Evolutionary conservation across 2,888 invertebrate genomes (phyloP), one percentile per base, ranked within the genome.

Genomic region (Idaea dimidiata): DNA sequence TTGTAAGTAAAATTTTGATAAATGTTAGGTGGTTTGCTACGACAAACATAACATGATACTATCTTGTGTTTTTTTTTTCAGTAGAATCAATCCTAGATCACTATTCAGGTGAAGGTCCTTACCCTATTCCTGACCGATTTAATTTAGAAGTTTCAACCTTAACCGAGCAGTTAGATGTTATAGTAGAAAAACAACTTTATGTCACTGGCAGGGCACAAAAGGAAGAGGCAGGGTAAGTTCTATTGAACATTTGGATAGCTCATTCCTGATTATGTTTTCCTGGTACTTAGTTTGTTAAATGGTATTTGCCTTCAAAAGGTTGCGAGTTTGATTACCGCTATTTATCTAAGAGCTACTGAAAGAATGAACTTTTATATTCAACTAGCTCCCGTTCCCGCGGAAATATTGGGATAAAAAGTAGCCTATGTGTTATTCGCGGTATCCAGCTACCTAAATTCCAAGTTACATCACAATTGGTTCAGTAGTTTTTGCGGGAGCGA

Each of bases 51-150:
- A 6, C 14, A 16, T 17, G 7, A 3, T 24, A 3, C 5, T 24
- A 17, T 16, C 16, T 57, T 54, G 10, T 56, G 59, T 17, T 57
- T 59, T 61, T 18, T 54, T 16, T 54, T 77, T 83, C 80, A 97
- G 96, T 97, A 82, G 95, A 95, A 79, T 86, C 93, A 10, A 94
- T 95, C 31, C 86, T 95, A 54, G 89, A 93, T 5, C 75, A 76
- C 0, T 93, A 94, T 59, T 77, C 79, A 0, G 88, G 93, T 0
- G 82, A 79, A 0, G 91, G 93, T 0, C 80, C 89, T 1, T 94
- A 93, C 63, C 81, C 86, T 0, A 93, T 96, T 68, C 96, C 96
- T 0, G 75, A 83, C 0, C 88, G 93, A 65, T 88, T 93, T 57
- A 86, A 86, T 31, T 84, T 93, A 59, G 91, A 94, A 57, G 86